Conservation (phyloP, 2,888 invertebrate species). For the Rhagium mordax region DNA sequence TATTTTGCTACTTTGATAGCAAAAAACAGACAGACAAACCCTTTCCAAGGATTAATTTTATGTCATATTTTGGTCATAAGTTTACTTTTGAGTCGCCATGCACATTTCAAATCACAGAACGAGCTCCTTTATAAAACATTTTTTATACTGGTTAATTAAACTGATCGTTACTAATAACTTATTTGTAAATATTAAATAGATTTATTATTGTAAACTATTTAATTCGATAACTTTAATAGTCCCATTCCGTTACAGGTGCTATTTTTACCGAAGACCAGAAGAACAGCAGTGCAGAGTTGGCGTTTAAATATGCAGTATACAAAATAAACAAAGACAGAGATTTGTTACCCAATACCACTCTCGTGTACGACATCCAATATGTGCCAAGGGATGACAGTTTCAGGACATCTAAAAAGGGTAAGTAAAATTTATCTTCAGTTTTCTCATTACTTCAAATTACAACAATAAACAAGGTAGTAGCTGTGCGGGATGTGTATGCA, state of each 20-base stretch:
- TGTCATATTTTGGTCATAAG: no score
- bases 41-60: no score
- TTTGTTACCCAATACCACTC: conserved; percentile 87
- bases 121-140: no score
- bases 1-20: no score
- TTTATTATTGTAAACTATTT: no score
- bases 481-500: neutral
- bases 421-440: conserved; percentile 50
- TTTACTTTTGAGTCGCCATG: no score
- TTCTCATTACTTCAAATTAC: conserved; percentile 18
- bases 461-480: conserved; percentile 13
- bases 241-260: conserved; percentile 81
- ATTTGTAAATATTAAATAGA: no score
- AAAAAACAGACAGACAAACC: no score
- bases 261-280: conserved; percentile 93
- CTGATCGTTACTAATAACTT: no score
- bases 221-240: no score
- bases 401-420: conserved; percentile 92
- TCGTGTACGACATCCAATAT: conserved; percentile 95
- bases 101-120: no score
- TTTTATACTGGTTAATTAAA: no score
- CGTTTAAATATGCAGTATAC: conserved; percentile 96
- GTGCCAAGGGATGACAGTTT: conserved; percentile 93
- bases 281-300: conserved; percentile 89
- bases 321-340: conserved; percentile 91